These are phyloP conservation scores for Polypedilum pembai DNA, from an alignment of 1,140 invertebrate species.

Conservation along the genomic window DNA sequence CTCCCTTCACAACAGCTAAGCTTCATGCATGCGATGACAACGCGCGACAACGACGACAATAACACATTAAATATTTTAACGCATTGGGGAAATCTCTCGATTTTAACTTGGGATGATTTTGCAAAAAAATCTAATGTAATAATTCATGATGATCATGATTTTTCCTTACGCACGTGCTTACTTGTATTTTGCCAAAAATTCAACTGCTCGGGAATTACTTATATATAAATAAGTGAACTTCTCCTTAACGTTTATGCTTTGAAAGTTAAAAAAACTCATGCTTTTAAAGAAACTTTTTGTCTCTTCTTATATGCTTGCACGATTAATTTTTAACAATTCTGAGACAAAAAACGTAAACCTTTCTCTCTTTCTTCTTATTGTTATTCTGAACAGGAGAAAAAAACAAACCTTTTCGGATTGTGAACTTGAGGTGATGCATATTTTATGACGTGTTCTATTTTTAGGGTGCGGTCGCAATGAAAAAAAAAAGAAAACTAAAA, in stretches of 20 bases:
- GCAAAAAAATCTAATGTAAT: neutral
- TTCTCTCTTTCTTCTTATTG: neutral
- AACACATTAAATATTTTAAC: too few species aligned
- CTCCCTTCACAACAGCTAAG: too few species aligned
- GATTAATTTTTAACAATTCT: neutral
- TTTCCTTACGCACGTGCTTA: neutral
- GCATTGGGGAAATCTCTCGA: too few species aligned
- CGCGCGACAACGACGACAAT: too few species aligned
- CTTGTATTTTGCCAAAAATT: neutral
- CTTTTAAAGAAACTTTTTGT: neutral
- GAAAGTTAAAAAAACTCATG: neutral
- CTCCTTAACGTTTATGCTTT: neutral
- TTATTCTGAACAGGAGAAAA: neutral
- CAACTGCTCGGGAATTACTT: neutral
- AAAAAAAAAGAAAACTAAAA: too few species aligned
- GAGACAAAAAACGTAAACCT: neutral
- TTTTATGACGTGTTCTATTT: conserved; percentile 7
- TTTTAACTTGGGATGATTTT: too few species aligned
- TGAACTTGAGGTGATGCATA: conserved; percentile 1
- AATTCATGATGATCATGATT: neutral
- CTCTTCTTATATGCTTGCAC: neutral
- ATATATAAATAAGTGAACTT: neutral
- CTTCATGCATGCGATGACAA: too few species aligned
- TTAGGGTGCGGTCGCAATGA: neutral
- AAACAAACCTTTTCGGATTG: neutral